A percentile compares a stretch with the other conserved stretches of the same genome.
phyloP scores from a whole-genome alignment of 1,140 invertebrate genomes.

The Pentalonia nigronervosa region DNA sequence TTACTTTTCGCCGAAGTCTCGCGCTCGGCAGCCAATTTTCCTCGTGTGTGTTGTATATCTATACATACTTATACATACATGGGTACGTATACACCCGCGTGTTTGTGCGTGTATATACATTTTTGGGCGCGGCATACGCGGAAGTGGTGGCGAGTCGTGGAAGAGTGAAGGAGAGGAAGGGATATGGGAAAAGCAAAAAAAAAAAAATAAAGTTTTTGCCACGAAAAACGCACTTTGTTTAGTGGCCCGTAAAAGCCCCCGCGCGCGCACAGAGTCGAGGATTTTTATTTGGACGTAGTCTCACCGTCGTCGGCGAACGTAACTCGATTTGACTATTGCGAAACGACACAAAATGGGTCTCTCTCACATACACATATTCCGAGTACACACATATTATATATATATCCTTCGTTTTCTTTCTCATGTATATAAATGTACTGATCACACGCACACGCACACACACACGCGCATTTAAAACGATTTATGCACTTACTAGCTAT shows the following conservation, averaged over 20 bases:
- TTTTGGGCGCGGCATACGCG: not conserved
- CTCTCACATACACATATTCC: not conserved
- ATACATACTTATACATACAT: not conserved
- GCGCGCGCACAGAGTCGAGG: conserved; percentile 28
- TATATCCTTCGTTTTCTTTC: conserved; percentile 12
- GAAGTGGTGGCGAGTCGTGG: too few relatives aligned
- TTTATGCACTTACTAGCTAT: conserved; percentile 8
- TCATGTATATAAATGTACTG: not conserved
- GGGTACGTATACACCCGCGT: too few relatives aligned
- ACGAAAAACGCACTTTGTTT: conserved; percentile 55
- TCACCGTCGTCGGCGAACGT: conserved; percentile 47
- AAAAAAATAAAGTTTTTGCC: conserved; percentile 44
- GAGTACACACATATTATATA: not conserved
- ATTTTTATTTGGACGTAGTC: conserved; percentile 45
- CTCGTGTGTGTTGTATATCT: not conserved
- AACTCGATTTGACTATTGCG: conserved; percentile 55
- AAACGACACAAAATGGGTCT: conserved; percentile 41
- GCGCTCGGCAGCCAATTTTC: conserved; percentile 21
- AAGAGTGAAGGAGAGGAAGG: too few relatives aligned
- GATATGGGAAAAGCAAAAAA: not conserved
- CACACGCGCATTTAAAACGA: conserved; percentile 28
- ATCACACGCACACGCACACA: not conserved
- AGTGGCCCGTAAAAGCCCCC: conserved; percentile 56
- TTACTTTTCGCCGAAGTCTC: conserved; percentile 26
- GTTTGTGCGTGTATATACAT: not conserved